Base-by-base conservation (phyloP, 2,888 invertebrate genomes). In the Blera fallax region DNA sequence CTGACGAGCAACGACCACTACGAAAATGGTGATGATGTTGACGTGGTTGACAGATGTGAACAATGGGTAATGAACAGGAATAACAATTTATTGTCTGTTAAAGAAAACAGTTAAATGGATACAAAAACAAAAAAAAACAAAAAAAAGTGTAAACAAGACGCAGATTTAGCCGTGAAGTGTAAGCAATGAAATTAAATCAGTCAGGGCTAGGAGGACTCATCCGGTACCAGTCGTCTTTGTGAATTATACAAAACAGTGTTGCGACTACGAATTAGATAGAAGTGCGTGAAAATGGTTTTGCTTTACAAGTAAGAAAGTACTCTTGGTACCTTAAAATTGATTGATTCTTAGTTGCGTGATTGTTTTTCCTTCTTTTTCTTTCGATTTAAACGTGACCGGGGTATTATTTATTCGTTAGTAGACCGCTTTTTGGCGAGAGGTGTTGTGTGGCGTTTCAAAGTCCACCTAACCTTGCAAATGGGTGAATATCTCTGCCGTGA, bases 11-110 rank as follows among this genome's bases (percentile, higher is more conserved):
- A 16, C 27, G 18, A 54, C 43, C 14, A 21, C 29, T 18, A 29
- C 72, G 11, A 37, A 18, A 10, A 74, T 43, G 52, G 32, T 72
- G 50, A 18, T 18, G 52, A 29, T 69, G 52, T 54, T 69, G 50
- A 37, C 54, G 54, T 45, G 40, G 69, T 54, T 69, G 52, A 69
- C 43, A 54, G 43, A 69, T 54, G 40, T 29, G 54, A 56, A 56
- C 54, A 69, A 69, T 40, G 54, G 43, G 29, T 43, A 69, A 56
- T 52, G 43, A 43, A 27, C 11, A 37, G 52, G 11, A 56, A 32
- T 54, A 29, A 56, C 18, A 34, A 29, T 69, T 52, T 48, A n/a
- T 34, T 27, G 3, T 52, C 7, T 21, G n/a, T 37, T 24, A 16
- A 37, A n/a, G 10, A 32, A 54, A 54, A 29, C 29, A 45, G 24